Conservation (phyloP, 2,797 vertebrate genomes). For the Oreochromis mossambicus region DNA sequence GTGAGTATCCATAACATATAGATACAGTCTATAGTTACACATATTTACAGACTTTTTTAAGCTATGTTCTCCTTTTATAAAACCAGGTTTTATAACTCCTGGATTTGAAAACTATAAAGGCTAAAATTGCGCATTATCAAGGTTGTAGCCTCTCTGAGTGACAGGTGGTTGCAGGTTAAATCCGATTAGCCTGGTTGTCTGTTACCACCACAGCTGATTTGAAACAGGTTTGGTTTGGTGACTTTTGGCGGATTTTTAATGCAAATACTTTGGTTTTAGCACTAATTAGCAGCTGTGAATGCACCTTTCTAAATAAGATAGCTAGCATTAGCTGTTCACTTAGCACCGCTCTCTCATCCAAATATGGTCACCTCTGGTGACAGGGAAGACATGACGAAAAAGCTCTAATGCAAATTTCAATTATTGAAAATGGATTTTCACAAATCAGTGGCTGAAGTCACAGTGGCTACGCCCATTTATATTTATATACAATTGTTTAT, state of each 20-base stretch:
- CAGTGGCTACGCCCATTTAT: neutral
- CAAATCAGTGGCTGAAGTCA: neutral
- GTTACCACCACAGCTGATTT: neutral
- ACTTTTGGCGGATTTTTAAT: neutral
- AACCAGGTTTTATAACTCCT: neutral
- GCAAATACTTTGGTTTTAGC: neutral
- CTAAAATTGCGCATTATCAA: neutral
- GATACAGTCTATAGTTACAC: neutral
- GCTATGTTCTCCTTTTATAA: neutral
- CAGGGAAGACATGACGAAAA: neutral
- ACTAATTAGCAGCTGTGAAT: neutral
- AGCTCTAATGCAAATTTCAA: neutral
- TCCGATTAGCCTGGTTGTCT: neutral
- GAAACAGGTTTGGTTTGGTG: neutral
- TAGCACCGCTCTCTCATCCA: neutral
- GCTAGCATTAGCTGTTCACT: neutral
- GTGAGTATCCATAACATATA: neutral
- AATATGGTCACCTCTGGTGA: neutral
- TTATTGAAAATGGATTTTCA: neutral
- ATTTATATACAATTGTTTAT: neutral
- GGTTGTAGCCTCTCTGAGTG: neutral
- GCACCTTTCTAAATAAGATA: neutral
- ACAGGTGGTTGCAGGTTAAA: neutral
- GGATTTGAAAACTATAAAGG: neutral
- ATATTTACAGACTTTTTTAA: neutral